Conservation (phyloP, 2,888 invertebrate genomes). For the Germaria angustata region DNA sequence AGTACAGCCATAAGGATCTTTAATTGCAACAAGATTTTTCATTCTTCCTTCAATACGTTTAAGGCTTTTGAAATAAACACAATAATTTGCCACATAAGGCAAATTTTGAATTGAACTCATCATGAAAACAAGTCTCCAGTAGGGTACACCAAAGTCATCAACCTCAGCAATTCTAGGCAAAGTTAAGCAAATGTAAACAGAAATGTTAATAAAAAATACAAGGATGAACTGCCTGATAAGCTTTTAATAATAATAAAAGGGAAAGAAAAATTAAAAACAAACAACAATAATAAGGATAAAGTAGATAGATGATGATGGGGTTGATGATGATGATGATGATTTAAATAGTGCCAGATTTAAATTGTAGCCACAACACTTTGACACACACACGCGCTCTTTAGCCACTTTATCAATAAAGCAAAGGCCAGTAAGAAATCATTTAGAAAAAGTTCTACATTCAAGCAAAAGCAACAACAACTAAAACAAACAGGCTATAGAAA, state of each 20-base stretch:
- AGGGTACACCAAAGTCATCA: background rate
- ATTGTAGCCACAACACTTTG: constrained; percentile 56
- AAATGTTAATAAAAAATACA: constrained; percentile 39
- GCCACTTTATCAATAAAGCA: constrained; percentile 21
- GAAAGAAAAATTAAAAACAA: constrained; percentile 10
- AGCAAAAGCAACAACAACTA: constrained; percentile 20
- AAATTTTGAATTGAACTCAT: too few relatives aligned
- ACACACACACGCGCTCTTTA: constrained; percentile 17
- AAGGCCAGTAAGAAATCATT: constrained; percentile 35
- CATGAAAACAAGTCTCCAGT: too few relatives aligned
- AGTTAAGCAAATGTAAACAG: constrained; percentile 29
- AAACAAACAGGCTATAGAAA: constrained; percentile 2
- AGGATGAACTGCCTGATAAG: constrained; percentile 44
- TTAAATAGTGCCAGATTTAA: constrained; percentile 66
- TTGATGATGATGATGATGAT: constrained; percentile 40
- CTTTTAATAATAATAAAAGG: constrained; percentile 36
- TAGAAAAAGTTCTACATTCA: constrained; percentile 49
- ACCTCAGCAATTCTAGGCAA: background rate
- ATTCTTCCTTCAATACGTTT: too few relatives aligned
- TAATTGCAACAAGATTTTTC: too few relatives aligned
- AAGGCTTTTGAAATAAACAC: too few relatives aligned
- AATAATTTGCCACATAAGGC: too few relatives aligned
- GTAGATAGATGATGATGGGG: constrained; percentile 2
- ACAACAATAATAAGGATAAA: background rate
- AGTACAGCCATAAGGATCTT: too few relatives aligned